Evolutionary conservation across 2,797 vertebrate species (phyloP).

Genomic region (Myripristis jacobus): DNA sequence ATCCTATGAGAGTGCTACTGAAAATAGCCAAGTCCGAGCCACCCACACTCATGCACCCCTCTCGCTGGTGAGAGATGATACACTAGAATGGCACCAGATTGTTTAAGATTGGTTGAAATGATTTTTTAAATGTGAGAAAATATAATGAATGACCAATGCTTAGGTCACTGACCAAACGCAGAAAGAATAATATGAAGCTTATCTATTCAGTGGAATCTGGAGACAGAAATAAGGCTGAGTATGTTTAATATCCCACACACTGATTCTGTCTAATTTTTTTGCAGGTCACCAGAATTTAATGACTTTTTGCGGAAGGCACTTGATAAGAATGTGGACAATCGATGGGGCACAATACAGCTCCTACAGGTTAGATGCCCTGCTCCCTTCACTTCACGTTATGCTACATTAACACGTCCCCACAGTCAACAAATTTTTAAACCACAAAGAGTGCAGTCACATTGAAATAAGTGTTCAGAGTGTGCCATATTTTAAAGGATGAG

Average conservation of each 20-base stretch:
- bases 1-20: conserved; percentile 97
- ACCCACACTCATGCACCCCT: conserved; percentile 93
- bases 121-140: conserved; percentile 35
- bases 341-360: conserved; percentile 89
- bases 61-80: conserved; percentile 89
- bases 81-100: conserved; percentile 40
- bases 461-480: not conserved
- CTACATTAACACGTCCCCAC: not conserved
- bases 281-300: conserved; percentile 94
- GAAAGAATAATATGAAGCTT: not conserved
- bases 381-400: not conserved
- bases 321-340: conserved; percentile 97
- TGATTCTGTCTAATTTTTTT: conserved; percentile 25
- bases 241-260: not conserved
- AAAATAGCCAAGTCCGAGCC: conserved; percentile 99
- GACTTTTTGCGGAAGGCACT: conserved; percentile 95
- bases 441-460: not conserved
- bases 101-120: conserved; percentile 44
- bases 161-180: conserved; percentile 3
- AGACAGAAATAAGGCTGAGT: not conserved
- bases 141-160: conserved; percentile 20
- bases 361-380: conserved; percentile 86
- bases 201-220: not conserved
- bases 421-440: not conserved
- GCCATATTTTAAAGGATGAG: not conserved